phyloP scores from a whole-genome alignment of 1,140 invertebrate species.

The Pachypsylla venusta region DNA sequence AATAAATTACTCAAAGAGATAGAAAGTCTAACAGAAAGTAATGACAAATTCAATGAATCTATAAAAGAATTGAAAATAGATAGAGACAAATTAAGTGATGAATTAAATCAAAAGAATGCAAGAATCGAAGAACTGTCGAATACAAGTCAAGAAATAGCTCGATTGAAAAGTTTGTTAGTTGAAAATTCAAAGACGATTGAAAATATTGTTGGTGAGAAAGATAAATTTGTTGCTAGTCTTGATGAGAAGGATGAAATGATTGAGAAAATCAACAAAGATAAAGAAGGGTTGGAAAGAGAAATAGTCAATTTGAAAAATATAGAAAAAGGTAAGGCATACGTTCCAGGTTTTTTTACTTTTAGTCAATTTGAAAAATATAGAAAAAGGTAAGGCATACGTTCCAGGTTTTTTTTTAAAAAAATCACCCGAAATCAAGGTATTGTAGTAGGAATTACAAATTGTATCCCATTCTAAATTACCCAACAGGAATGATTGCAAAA shows the following conservation, averaged over 20 bases:
- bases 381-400: too few species aligned
- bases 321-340: too few species aligned
- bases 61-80: conserved; percentile 7
- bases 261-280: not conserved
- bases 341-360: too few species aligned
- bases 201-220: not conserved
- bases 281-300: not conserved
- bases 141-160: not conserved
- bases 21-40: not conserved
- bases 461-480: too few species aligned
- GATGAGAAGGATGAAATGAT: not conserved
- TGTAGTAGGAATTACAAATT: too few species aligned
- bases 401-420: too few species aligned
- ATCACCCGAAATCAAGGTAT: too few species aligned
- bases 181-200: not conserved
- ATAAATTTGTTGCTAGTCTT: not conserved
- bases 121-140: not conserved
- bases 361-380: too few species aligned
- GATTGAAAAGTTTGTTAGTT: not conserved
- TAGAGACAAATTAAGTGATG: not conserved
- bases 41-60: not conserved
- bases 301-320: too few species aligned
- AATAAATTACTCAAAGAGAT: not conserved
- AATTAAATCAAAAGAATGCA: not conserved
- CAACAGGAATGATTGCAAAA: too few species aligned